A percentile compares a stretch with the other conserved stretches of the same genome.
These are phyloP conservation scores for Caloenas nicobarica DNA, from an alignment of 2,113 vertebrate genomes.

Conservation along the genomic window DNA sequence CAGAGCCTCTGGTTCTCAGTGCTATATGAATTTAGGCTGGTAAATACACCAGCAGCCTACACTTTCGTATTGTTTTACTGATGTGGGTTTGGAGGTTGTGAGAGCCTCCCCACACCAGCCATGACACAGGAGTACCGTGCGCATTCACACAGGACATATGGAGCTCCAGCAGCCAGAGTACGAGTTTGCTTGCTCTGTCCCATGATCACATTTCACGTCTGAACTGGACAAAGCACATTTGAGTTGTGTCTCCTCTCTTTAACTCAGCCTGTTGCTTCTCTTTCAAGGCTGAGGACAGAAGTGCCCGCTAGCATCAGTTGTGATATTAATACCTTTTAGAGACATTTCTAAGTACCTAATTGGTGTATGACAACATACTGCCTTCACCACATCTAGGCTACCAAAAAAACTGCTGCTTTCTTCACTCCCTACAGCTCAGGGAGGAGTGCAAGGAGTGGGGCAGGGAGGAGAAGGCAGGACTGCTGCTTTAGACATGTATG, in stretches of 20 bases:
- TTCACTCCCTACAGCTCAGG: neutral
- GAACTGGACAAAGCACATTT: neutral
- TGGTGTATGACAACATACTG: neutral
- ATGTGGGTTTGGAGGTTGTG: neutral
- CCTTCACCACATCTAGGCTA: neutral
- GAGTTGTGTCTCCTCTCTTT: neutral
- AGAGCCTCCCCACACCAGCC: neutral
- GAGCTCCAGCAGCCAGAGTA: neutral
- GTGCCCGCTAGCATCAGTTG: neutral
- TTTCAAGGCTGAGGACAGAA: neutral
- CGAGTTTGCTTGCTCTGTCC: neutral
- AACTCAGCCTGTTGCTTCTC: neutral
- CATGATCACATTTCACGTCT: neutral
- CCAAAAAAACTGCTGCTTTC: neutral
- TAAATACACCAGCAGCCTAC: neutral
- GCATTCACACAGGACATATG: neutral
- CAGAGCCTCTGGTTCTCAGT: neutral
- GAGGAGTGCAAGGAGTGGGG: neutral
- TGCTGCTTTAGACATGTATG: neutral
- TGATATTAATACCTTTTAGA: neutral
- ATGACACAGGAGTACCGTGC: neutral
- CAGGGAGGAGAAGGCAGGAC: neutral
- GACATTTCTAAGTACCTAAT: neutral
- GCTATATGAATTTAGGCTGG: neutral
- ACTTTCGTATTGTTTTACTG: neutral